Base-by-base conservation (phyloP, 2,113 vertebrate species). In the Ursus arctos region DNA sequence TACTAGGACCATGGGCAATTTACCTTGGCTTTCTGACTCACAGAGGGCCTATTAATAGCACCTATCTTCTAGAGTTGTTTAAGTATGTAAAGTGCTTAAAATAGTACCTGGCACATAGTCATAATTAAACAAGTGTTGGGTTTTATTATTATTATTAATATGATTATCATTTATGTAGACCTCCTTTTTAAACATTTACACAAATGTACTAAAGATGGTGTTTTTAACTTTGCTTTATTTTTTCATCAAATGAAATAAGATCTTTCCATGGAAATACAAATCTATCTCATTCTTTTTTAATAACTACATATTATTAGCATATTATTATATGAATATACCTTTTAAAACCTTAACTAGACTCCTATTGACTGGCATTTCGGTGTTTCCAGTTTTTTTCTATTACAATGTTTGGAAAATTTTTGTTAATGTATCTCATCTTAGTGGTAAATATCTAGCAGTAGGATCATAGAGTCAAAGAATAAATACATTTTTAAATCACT, bases 81-180 rank as follows among this genome's bases (percentile, higher is more conserved):
- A 77, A 69, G 61, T 80, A 77, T 40, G n/a, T 76, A 22, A 82
- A 31, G 4, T 81, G 55, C 92, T 81, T 91, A 94, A 79, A 96
- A 87, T 65, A 86, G 55, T 65, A 92, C 8, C 33, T 82, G 49
- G 24, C 7, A 85, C 36, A 59, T 26, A 74, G 28, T 63, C 71
- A 69, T 91, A 88, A 95, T 84, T 95, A 91, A 89, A 83, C 79
- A 94, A 81, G 18, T 87, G 33, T 26, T 94, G 40, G 36, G 3
- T 33, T 82, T 81, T 95, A 74, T 57, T 59, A 85, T 36, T 80
- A 86, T 59, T 57, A 92, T 49, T 85, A n/a, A 40, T 84, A 55
- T 53, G 7, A 57, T 96, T 92, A 31, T 69, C 71, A 85, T 88
- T 90, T 84, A 90, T 74, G 3, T n/a, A n/a, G 51, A 80, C 63